These are phyloP conservation scores for Oplegnathus fasciatus DNA, from an alignment of 2,113 vertebrate genomes.

Conservation along the genomic window DNA sequence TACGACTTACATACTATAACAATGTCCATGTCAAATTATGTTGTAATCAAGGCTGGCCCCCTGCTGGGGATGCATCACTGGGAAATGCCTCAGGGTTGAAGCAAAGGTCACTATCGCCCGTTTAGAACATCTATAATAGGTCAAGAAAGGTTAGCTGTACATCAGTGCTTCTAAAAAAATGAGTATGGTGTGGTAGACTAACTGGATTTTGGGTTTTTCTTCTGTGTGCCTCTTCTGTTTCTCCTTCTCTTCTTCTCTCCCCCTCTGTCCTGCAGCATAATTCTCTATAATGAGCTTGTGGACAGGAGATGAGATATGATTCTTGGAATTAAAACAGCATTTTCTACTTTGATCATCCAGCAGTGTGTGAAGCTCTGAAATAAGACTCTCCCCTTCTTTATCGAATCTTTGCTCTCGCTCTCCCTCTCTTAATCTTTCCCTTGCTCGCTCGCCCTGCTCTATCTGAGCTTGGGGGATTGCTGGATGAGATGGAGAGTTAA, in stretches of 20 bases:
- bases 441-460: conserved; percentile 56
- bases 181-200: not conserved
- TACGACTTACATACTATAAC: not conserved
- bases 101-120: not conserved
- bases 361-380: conserved; percentile 73
- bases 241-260: conserved; percentile 36
- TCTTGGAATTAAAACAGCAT: conserved; percentile 83
- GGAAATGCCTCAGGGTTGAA: conserved; percentile 8
- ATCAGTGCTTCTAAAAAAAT: not conserved
- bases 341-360: conserved; percentile 80
- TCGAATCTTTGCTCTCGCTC: conserved; percentile 66
- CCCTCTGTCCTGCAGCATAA: conserved; percentile 69
- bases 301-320: conserved; percentile 81
- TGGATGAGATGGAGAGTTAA: conserved; percentile 76
- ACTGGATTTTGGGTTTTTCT: conserved; percentile 8
- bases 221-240: conserved; percentile 33
- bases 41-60: not conserved
- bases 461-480: conserved; percentile 70
- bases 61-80: not conserved
- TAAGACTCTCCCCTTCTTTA: conserved; percentile 75
- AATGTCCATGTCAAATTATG: not conserved
- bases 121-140: conserved; percentile 14
- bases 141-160: conserved; percentile 17
- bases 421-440: conserved; percentile 69
- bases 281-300: conserved; percentile 81